These are phyloP conservation scores for Cuculus canorus DNA, from an alignment of 2,797 vertebrate genomes.

Conservation along the genomic window DNA sequence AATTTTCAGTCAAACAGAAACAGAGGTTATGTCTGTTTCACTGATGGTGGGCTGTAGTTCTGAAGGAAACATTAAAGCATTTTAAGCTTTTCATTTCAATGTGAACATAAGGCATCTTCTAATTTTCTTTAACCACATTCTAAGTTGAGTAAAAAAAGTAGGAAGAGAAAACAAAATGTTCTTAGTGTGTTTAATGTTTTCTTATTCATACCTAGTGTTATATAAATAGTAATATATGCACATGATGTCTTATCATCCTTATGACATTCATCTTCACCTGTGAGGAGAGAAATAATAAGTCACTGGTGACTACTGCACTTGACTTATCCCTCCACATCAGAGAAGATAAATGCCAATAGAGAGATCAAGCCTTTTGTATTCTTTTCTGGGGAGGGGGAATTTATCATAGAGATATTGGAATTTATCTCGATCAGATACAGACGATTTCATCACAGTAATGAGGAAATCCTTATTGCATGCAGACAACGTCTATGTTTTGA, in stretches of 20 bases:
- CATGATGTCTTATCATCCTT: conserved; percentile 35
- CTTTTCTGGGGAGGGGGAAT: conserved; percentile 38
- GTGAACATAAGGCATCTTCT: not conserved
- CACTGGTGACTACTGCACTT: conserved; percentile 60
- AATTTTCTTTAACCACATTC: not conserved
- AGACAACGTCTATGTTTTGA: conserved; percentile 35
- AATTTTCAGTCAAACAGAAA: conserved; percentile 9
- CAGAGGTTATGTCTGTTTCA: conserved; percentile 10
- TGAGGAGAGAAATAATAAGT: conserved; percentile 66
- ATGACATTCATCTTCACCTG: conserved; percentile 68
- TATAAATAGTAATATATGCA: conserved; percentile 26
- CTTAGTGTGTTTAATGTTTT: conserved; percentile 22
- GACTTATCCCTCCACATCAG: conserved; percentile 62
- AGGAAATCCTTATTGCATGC: conserved; percentile 30
- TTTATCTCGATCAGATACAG: conserved; percentile 60
- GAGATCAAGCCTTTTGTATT: conserved; percentile 65
- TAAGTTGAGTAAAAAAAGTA: not conserved
- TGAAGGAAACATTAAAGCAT: not conserved
- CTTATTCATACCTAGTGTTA: conserved; percentile 14
- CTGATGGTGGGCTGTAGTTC: not conserved
- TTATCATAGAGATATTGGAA: conserved; percentile 60
- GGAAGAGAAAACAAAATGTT: not conserved
- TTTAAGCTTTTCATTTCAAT: not conserved
- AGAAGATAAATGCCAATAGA: conserved; percentile 72
- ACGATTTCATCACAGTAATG: conserved; percentile 55